Percentiles rank a stretch among this genome's conserved stretches.
These are phyloP conservation scores for Lobophora halterata DNA, from an alignment of 2,888 invertebrate genomes.

Conservation along the genomic window DNA sequence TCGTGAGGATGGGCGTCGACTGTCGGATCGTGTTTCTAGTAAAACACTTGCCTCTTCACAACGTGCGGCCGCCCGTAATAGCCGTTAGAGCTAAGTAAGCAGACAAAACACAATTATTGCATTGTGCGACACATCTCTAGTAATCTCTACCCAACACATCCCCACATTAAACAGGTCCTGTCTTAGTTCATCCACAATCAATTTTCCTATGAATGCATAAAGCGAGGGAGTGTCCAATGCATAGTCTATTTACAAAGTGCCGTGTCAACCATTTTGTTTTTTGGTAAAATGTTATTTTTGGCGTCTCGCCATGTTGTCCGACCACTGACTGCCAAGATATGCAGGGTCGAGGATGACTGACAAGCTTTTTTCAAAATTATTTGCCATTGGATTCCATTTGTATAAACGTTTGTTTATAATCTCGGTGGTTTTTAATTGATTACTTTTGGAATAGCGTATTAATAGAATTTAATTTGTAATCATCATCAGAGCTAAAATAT, in stretches of 20 bases:
- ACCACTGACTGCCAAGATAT: slow-evolving; percentile 69
- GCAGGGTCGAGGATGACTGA: slow-evolving; percentile 54
- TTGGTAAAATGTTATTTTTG: slow-evolving; percentile 55
- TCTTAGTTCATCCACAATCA: slow-evolving; percentile 5
- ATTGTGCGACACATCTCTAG: slow-evolving; percentile 17
- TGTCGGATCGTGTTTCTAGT: slow-evolving; percentile 72
- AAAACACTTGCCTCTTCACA: slow-evolving; percentile 82
- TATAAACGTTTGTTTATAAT: slow-evolving; percentile 18
- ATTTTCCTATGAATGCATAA: slow-evolving; percentile 24
- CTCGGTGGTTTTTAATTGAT: neutral
- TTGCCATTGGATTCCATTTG: slow-evolving; percentile 24
- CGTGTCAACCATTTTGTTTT: slow-evolving; percentile 38
- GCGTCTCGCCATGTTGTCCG: slow-evolving; percentile 69
- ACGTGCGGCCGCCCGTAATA: slow-evolving; percentile 79
- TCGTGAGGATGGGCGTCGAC: slow-evolving; percentile 76
- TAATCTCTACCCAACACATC: slow-evolving; percentile 8
- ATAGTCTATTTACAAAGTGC: slow-evolving; percentile 44
- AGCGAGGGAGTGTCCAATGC: slow-evolving; percentile 32
- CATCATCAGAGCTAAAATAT: no score
- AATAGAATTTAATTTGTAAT: neutral
- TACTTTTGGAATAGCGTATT: slow-evolving; percentile 2
- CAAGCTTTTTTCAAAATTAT: slow-evolving; percentile 34
- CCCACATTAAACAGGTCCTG: no score
- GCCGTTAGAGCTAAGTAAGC: slow-evolving; percentile 78
- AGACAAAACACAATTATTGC: slow-evolving; percentile 66